Base-by-base conservation (phyloP, 2,888 invertebrate genomes). In the Meteorus colon region DNA sequence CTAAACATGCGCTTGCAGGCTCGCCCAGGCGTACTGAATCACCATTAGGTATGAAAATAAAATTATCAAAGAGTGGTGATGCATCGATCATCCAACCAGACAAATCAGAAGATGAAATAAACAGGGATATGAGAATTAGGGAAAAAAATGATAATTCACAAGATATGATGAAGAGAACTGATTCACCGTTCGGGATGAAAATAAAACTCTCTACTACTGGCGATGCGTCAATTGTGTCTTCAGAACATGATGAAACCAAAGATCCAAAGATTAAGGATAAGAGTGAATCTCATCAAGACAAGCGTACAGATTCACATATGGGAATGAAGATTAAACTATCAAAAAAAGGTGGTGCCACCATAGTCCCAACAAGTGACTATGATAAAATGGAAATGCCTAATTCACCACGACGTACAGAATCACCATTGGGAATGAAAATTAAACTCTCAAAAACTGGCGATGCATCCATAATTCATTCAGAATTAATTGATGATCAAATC, bases 261-360 rank as follows among this genome's bases (percentile, higher is more conserved):
- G 37, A 55, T 34, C 16, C 31, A 55, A 68, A 68, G 16, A 16
- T 5, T 41, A 68, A 68, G 29, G 69, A 70, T 31, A 75, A 81
- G 79, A 74, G 45, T 85, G 82, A 16, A 80, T 51, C 68, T 79
- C 1, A 74, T 73, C 66, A 82, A 79, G 77, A 79, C 60, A 37
- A 75, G 72, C 37, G 78, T 74, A 12, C 70, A 77, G 29, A 79
- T 10, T 79, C 19, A 34, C 79, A 81, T 29, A 79, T 84, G 73
- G 86, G 87, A 6, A 85, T 89, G 85, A 89, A 86, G 74, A 86
- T 89, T 12, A 89, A 89, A 74, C 75, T 89, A 16, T 86, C 87
- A 0, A 89, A 87, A 75, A 82, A 83, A 66, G 86, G 86, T 0
- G 88, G 89, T 74, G 85, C 86, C 4, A 86, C 87, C 4, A 85